Evolutionary conservation across 2,888 invertebrate species (phyloP).

Genomic region (Brachylomia viminalis): DNA sequence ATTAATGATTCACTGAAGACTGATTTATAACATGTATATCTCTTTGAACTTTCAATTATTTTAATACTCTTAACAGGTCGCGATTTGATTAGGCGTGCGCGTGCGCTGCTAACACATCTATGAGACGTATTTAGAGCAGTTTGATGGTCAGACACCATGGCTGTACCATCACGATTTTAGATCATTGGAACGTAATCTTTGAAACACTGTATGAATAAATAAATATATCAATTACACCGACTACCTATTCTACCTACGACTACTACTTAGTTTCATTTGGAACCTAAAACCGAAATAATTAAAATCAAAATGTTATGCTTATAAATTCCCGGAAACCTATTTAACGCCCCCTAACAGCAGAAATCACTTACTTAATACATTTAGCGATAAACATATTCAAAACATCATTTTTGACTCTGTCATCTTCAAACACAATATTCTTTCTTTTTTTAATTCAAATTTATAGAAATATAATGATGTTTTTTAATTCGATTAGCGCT

Average conservation of each 20-base stretch:
- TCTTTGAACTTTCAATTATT: slow-evolving; percentile 40
- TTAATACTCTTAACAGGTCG: slow-evolving; percentile 2
- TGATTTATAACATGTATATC: neutral
- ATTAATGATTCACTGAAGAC: no score
- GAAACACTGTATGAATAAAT: no score
- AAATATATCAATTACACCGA: no score
- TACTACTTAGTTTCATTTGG: no score
- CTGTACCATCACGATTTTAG: neutral
- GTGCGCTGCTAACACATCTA: slow-evolving; percentile 19
- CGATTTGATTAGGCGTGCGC: slow-evolving; percentile 34
- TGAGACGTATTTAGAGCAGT: slow-evolving; percentile 18
- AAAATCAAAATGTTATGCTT: no score
- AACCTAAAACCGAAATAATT: no score
- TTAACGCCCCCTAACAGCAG: neutral
- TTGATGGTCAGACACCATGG: slow-evolving; percentile 9
- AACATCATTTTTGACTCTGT: neutral
- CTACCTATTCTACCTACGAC: no score
- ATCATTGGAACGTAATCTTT: no score
- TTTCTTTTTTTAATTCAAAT: no score
- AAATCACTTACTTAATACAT: neutral
- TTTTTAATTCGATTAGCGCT: neutral
- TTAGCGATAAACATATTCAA: neutral
- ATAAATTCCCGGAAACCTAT: neutral
- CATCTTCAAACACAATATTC: neutral
- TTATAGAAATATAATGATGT: neutral